These are phyloP conservation scores for Cichladusa arquata DNA, from an alignment of 2,113 vertebrate species.

Conservation along the genomic window DNA sequence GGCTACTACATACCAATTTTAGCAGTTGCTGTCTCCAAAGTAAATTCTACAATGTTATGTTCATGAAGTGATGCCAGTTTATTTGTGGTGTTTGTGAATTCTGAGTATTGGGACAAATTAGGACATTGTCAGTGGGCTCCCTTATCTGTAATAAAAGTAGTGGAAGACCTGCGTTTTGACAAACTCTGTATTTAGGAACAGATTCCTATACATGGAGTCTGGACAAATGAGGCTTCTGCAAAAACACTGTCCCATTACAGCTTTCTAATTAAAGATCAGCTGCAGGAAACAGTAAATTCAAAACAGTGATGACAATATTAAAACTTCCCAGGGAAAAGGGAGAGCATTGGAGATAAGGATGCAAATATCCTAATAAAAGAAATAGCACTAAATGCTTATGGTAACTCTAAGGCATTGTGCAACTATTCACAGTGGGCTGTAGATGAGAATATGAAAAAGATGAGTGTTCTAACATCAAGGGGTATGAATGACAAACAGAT, in stretches of 20 bases:
- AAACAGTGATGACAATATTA: conserved; percentile 15
- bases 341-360: conserved; percentile 26
- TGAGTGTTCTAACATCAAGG: conserved; percentile 69
- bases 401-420: conserved; percentile 10
- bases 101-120: not conserved
- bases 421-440: conserved; percentile 54
- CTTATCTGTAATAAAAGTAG: not conserved
- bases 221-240: not conserved
- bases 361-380: conserved; percentile 23
- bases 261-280: conserved; percentile 51
- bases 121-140: not conserved
- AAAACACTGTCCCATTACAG: not conserved
- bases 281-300: conserved; percentile 52
- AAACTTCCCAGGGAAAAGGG: not conserved
- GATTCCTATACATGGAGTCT: not conserved
- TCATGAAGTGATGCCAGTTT: not conserved
- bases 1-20: not conserved
- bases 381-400: not conserved
- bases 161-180: not conserved
- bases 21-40: not conserved
- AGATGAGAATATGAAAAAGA: conserved; percentile 69
- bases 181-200: not conserved
- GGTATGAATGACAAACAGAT: conserved; percentile 70
- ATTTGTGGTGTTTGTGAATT: not conserved
- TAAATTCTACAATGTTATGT: not conserved